A percentile compares a stretch with the other conserved stretches of the same genome.
Conservation (phyloP, 2,113 vertebrate species). For the Rutilus rutilus region DNA sequence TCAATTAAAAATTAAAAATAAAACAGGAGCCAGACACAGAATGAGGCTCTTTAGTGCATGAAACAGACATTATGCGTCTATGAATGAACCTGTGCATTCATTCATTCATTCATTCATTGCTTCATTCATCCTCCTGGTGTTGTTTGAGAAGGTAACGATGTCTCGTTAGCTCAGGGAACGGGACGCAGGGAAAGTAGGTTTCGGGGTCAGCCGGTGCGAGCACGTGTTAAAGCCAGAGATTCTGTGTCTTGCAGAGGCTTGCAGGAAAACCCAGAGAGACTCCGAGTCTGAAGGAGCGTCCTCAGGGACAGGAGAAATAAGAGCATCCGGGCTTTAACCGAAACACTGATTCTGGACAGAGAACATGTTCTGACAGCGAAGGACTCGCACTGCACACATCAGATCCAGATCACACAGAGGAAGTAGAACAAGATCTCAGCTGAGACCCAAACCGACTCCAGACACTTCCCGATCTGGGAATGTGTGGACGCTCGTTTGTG, state of each 20-base stretch:
- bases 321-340: background rate
- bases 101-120: too few relatives aligned
- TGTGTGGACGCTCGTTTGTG: too few relatives aligned
- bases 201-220: background rate
- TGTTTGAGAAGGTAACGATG: background rate
- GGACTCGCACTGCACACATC: background rate
- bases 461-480: too few relatives aligned
- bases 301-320: background rate
- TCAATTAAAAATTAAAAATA: too few relatives aligned
- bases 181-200: background rate
- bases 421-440: background rate
- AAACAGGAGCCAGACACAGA: too few relatives aligned
- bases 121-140: too few relatives aligned
- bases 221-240: background rate
- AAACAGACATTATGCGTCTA: too few relatives aligned
- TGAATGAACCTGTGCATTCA: too few relatives aligned
- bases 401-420: background rate
- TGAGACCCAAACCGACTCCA: background rate
- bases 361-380: background rate
- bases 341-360: background rate
- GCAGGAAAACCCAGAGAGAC: conserved; percentile 17
- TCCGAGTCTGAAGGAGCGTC: background rate
- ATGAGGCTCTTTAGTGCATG: too few relatives aligned
- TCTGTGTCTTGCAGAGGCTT: conserved; percentile 21
- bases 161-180: background rate